Percentiles rank a stretch among this genome's conserved stretches.
These are phyloP conservation scores for Cryptoleucopteryx plumbea DNA, from an alignment of 2,113 vertebrate species.

Conservation along the genomic window DNA sequence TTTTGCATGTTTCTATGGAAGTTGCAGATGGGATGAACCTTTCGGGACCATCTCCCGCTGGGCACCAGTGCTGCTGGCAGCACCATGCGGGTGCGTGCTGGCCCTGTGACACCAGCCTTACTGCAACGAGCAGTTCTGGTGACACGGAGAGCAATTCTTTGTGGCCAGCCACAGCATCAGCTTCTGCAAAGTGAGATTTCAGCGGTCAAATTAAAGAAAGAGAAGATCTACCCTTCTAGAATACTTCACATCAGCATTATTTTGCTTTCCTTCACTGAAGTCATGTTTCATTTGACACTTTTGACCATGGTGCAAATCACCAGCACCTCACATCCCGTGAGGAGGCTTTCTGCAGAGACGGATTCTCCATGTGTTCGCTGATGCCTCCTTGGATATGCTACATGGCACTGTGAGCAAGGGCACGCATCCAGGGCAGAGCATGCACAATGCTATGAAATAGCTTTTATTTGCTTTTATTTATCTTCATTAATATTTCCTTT, in stretches of 20 bases:
- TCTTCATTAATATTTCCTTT: background rate
- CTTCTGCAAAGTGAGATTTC: background rate
- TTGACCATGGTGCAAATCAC: background rate
- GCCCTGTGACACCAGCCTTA: background rate
- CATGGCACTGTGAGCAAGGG: background rate
- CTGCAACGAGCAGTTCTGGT: background rate
- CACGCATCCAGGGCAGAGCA: background rate
- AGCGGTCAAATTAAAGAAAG: background rate
- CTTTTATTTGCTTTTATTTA: background rate
- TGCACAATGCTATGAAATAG: background rate
- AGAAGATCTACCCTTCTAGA: background rate
- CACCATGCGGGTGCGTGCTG: fast-evolving
- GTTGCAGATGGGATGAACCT: background rate
- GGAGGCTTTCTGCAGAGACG: background rate
- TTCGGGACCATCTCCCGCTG: fast-evolving
- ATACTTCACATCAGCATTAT: background rate
- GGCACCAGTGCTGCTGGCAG: background rate
- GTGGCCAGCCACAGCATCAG: background rate
- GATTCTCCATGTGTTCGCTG: background rate
- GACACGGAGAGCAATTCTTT: background rate
- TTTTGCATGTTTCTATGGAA: background rate
- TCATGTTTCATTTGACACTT: background rate
- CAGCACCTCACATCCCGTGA: background rate
- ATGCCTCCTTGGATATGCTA: fast-evolving
- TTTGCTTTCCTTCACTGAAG: background rate